Conservation (phyloP, 2,888 invertebrate genomes). For the Cosmia pyralina region DNA sequence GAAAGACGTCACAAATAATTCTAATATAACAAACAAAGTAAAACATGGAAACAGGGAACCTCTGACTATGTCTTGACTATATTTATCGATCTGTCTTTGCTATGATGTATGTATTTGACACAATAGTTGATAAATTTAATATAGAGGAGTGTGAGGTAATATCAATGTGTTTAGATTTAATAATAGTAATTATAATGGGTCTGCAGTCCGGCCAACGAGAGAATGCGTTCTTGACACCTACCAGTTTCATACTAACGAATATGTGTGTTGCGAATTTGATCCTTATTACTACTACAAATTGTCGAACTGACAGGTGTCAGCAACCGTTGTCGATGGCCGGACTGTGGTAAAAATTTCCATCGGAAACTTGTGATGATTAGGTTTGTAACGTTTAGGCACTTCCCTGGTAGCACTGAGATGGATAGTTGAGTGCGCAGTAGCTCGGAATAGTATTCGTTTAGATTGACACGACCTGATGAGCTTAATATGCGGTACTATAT, state of each 20-base stretch:
- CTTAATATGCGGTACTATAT: conserved; percentile 61
- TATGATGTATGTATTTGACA: conserved; percentile 62
- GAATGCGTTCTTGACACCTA: neutral
- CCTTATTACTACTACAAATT: no score
- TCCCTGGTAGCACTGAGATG: conserved; percentile 41
- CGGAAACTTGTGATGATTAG: conserved; percentile 73
- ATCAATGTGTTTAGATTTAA: conserved; percentile 69
- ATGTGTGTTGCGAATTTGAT: no score
- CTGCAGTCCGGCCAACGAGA: conserved; percentile 5
- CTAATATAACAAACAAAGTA: conserved; percentile 59
- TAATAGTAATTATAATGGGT: conserved; percentile 49
- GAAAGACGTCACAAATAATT: conserved; percentile 55
- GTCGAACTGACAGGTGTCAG: no score
- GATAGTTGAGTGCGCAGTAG: conserved; percentile 44
- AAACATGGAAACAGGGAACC: conserved; percentile 80
- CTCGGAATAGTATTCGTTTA: conserved; percentile 47
- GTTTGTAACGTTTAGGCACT: conserved; percentile 53
- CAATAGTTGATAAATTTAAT: conserved; percentile 58
- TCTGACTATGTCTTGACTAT: conserved; percentile 75
- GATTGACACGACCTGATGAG: conserved; percentile 65
- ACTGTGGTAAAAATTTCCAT: conserved; percentile 65
- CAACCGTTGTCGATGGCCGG: no score
- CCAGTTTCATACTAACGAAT: neutral
- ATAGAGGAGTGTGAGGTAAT: conserved; percentile 60
- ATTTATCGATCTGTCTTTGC: conserved; percentile 77